phyloP scores from a whole-genome alignment of 2,113 vertebrate genomes.

The Lamprotornis superbus region DNA sequence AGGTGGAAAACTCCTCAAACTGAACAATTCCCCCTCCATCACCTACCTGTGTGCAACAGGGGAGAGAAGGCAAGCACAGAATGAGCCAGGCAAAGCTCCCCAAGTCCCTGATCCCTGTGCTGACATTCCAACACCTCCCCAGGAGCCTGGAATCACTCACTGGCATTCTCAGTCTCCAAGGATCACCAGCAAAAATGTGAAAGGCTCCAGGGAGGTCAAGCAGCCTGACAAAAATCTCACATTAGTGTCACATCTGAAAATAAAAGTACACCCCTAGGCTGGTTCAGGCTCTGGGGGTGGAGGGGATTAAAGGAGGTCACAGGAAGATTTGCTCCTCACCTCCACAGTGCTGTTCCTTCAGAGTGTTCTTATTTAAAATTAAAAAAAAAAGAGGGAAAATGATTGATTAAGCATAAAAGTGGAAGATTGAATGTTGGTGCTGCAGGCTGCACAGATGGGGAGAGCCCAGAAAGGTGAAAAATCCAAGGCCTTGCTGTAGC shows the following conservation, averaged over 20 bases:
- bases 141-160: neutral
- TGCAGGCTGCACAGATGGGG: neutral
- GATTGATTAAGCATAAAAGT: neutral
- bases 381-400: neutral
- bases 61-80: neutral
- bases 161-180: neutral
- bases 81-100: neutral
- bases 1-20: neutral
- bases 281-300: neutral
- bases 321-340: neutral
- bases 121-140: neutral
- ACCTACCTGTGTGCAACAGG: neutral
- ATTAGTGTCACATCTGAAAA: neutral
- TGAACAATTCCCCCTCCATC: neutral
- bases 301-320: neutral
- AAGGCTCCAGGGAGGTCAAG: neutral
- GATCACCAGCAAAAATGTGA: neutral
- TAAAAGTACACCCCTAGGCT: neutral
- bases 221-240: too few relatives aligned
- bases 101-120: neutral
- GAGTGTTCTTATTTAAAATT: neutral
- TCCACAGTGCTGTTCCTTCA: neutral
- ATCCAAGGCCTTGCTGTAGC: neutral
- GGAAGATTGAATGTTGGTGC: neutral
- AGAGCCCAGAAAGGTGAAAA: neutral